These are phyloP conservation scores for Megalopta genalis DNA, from an alignment of 1,140 invertebrate genomes.

Conservation along the genomic window DNA sequence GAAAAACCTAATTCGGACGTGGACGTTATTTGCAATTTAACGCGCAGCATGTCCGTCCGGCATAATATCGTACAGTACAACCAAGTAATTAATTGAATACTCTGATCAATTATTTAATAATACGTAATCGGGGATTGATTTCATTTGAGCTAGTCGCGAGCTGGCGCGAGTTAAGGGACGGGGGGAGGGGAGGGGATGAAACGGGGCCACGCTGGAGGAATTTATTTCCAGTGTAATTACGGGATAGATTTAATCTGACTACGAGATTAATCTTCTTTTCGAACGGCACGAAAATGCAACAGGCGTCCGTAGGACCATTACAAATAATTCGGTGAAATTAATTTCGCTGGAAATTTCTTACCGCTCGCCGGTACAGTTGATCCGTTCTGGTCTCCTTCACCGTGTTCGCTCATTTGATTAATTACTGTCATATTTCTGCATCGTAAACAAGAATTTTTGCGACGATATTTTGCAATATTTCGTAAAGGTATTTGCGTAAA, in stretches of 20 bases:
- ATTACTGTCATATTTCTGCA: too few species aligned
- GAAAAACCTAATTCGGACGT: background rate
- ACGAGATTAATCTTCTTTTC: conserved; percentile 47
- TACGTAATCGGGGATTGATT: conserved; percentile 47
- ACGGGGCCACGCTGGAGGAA: background rate
- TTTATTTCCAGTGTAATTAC: conserved; percentile 44
- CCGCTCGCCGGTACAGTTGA: background rate
- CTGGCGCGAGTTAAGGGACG: background rate
- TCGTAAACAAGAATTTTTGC: too few species aligned
- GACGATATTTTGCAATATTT: too few species aligned
- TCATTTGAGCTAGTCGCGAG: conserved; percentile 7
- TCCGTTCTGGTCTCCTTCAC: background rate
- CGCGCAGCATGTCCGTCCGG: background rate
- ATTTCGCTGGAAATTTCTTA: conserved; percentile 38
- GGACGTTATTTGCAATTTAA: background rate
- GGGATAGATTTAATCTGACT: conserved; percentile 40
- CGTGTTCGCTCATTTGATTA: too few species aligned
- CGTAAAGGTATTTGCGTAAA: too few species aligned
- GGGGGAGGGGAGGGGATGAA: background rate
- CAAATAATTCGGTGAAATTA: conserved; percentile 37
- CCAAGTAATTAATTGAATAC: conserved; percentile 29
- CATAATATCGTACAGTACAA: conserved; percentile 29
- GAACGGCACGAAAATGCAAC: conserved; percentile 39
- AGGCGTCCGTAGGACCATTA: conserved; percentile 26
- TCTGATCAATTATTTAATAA: conserved; percentile 50